These are phyloP conservation scores for Furcifer pardalis DNA, from an alignment of 2,797 vertebrate species.

Conservation along the genomic window DNA sequence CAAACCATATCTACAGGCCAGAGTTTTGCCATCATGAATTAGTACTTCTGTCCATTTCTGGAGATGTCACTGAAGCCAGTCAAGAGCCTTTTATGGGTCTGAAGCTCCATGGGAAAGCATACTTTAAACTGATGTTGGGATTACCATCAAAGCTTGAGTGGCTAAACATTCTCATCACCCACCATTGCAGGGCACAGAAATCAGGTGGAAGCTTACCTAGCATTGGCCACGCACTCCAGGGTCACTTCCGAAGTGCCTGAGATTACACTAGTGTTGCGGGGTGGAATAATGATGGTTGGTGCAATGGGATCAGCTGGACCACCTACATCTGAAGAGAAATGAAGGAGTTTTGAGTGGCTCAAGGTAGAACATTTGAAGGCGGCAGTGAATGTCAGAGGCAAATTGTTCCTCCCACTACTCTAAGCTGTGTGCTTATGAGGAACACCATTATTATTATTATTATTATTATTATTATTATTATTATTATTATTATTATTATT, in stretches of 20 bases:
- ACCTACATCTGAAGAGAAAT: constrained; percentile 83
- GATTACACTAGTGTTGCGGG: constrained; percentile 93
- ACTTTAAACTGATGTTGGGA: not conserved
- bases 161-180: not conserved
- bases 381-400: not conserved
- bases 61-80: not conserved
- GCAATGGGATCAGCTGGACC: constrained; percentile 96
- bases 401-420: not conserved
- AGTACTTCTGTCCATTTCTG: no score
- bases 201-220: constrained; percentile 79
- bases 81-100: not conserved
- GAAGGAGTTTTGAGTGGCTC: constrained; percentile 10
- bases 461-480: no score
- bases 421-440: not conserved
- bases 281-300: constrained; percentile 92
- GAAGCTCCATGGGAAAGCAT: not conserved
- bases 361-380: not conserved
- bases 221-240: constrained; percentile 96
- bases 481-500: no score
- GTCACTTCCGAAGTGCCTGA: constrained; percentile 91
- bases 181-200: not conserved
- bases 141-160: not conserved
- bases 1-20: not conserved
- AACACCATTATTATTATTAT: no score
- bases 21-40: not conserved